These are phyloP conservation scores for Ceratotherium simum DNA, from an alignment of 2,113 vertebrate genomes.

Conservation along the genomic window DNA sequence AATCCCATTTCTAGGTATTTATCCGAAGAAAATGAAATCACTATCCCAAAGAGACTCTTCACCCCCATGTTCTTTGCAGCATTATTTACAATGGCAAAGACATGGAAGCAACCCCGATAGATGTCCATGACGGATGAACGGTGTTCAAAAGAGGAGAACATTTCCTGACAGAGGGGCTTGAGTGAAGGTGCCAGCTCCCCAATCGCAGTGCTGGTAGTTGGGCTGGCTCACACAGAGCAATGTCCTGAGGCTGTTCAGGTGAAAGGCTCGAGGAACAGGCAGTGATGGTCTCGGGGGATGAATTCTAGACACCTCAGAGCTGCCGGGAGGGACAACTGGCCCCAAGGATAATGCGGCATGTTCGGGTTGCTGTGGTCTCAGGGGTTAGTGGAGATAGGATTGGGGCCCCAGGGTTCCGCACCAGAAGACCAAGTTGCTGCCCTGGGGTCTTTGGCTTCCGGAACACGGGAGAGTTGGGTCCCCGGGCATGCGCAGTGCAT, in stretches of 20 bases:
- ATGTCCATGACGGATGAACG: neutral
- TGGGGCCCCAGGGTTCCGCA: rapidly evolving
- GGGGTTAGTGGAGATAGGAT: neutral
- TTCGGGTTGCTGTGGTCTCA: neutral
- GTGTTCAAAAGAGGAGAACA: neutral
- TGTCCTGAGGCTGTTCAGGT: neutral
- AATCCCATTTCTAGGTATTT: neutral
- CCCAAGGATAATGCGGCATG: neutral
- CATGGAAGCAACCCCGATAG: neutral
- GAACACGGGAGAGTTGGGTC: rapidly evolving
- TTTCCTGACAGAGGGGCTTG: neutral
- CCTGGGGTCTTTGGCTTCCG: neutral
- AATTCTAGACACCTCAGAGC: neutral
- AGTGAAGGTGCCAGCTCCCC: neutral
- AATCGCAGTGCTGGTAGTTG: too few species aligned
- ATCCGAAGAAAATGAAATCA: neutral
- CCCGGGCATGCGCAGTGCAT: neutral
- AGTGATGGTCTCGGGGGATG: neutral
- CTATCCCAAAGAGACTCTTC: neutral
- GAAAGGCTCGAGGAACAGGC: neutral
- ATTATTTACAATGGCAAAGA: neutral
- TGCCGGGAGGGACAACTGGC: neutral
- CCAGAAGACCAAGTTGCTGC: neutral
- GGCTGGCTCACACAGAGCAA: neutral
- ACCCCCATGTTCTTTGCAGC: neutral